Conservation (phyloP, 2,113 vertebrate species). For the Tetraodon nigroviridis region DNA sequence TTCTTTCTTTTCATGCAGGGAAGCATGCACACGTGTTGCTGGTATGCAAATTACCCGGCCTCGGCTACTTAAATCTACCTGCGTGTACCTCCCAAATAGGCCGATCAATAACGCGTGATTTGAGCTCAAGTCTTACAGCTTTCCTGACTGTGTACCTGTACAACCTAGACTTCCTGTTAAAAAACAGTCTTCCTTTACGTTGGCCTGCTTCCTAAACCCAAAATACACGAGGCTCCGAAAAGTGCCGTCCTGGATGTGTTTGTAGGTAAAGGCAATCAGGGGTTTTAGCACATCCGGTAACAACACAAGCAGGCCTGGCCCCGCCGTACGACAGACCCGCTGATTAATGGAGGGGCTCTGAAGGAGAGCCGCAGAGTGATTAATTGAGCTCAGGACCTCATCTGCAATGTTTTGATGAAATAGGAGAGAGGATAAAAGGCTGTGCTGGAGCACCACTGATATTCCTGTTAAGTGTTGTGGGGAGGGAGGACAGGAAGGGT, state of each 20-base stretch:
- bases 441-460: constrained; percentile 22
- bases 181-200: no score
- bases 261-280: constrained; percentile 6
- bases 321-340: constrained; percentile 41
- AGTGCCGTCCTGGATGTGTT: neutral
- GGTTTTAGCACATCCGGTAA: constrained; percentile 44
- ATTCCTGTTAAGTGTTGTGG: constrained; percentile 9
- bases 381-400: constrained; percentile 75
- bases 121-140: no score
- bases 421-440: constrained; percentile 60
- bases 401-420: constrained; percentile 73
- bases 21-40: no score
- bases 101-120: no score
- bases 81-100: no score
- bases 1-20: no score
- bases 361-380: constrained; percentile 57
- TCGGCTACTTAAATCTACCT: no score
- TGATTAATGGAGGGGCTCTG: constrained; percentile 53
- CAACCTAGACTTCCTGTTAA: no score
- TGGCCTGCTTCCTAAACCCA: neutral
- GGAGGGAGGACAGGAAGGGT: neutral
- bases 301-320: constrained; percentile 41
- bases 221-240: neutral
- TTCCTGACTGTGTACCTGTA: no score
- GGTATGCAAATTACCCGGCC: no score